Evolutionary conservation across 2,113 vertebrate genomes (phyloP).

Genomic region (Passer montanus): DNA sequence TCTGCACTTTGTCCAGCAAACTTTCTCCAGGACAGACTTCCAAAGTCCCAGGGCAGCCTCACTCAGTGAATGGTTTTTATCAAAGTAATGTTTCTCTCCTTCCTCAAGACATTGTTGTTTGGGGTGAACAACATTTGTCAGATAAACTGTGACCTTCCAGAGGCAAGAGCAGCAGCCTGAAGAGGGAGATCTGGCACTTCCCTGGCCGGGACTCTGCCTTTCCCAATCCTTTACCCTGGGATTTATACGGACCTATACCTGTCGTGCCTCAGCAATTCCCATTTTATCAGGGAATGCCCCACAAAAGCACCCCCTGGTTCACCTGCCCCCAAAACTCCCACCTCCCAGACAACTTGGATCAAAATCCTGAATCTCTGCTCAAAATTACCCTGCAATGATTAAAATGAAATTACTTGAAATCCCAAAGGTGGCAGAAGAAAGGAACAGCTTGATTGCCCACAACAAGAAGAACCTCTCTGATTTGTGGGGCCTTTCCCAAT

Average conservation of each 20-base stretch:
- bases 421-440: too few species aligned
- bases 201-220: background rate
- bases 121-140: background rate
- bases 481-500: background rate
- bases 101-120: background rate
- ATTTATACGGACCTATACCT: background rate
- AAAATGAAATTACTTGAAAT: background rate
- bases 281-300: background rate
- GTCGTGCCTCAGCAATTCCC: background rate
- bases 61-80: background rate
- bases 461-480: too few species aligned
- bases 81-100: background rate
- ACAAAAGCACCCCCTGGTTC: too few species aligned
- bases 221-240: background rate
- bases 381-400: background rate
- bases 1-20: background rate
- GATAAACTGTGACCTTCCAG: background rate
- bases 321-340: background rate
- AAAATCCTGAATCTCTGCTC: background rate
- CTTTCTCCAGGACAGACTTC: background rate
- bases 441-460: background rate
- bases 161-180: background rate
- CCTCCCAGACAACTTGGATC: background rate
- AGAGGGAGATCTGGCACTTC: background rate
- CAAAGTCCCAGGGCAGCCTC: background rate